phyloP scores from a whole-genome alignment of 2,113 vertebrate genomes.

The Mormyrus lacerda region DNA sequence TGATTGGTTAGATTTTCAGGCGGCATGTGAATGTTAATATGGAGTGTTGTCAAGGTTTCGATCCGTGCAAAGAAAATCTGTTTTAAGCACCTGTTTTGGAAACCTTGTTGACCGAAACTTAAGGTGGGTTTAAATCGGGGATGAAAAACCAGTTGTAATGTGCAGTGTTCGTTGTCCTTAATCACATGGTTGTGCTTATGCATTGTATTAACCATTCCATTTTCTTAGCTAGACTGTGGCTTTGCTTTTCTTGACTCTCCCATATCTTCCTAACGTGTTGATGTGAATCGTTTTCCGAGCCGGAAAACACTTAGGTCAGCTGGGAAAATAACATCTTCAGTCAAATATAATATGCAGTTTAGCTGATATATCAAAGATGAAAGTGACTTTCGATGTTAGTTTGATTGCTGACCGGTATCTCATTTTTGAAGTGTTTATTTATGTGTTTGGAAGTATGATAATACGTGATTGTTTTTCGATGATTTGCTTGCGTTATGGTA shows the following conservation, averaged over 20 bases:
- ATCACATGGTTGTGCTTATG: too few relatives aligned
- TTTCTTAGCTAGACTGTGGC: background rate
- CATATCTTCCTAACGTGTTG: background rate
- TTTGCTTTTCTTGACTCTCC: background rate
- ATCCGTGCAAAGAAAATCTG: constrained; percentile 7
- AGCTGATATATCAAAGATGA: background rate
- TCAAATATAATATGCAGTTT: background rate
- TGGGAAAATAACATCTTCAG: background rate
- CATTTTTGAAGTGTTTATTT: background rate
- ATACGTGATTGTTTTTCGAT: background rate
- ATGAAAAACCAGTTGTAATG: background rate
- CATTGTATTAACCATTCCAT: background rate
- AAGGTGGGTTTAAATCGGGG: background rate
- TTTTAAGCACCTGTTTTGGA: background rate
- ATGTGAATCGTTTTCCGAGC: background rate
- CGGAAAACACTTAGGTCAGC: background rate
- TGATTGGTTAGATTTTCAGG: constrained; percentile 18
- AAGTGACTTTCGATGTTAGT: background rate
- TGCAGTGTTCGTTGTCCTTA: background rate
- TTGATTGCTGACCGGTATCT: background rate
- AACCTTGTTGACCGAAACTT: background rate
- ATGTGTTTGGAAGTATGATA: background rate
- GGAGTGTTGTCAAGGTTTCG: background rate
- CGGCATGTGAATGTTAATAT: background rate
- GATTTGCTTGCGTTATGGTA: background rate